Evolutionary conservation across 2,888 invertebrate genomes (phyloP).

Genomic region (Ctenicera cuprea): DNA sequence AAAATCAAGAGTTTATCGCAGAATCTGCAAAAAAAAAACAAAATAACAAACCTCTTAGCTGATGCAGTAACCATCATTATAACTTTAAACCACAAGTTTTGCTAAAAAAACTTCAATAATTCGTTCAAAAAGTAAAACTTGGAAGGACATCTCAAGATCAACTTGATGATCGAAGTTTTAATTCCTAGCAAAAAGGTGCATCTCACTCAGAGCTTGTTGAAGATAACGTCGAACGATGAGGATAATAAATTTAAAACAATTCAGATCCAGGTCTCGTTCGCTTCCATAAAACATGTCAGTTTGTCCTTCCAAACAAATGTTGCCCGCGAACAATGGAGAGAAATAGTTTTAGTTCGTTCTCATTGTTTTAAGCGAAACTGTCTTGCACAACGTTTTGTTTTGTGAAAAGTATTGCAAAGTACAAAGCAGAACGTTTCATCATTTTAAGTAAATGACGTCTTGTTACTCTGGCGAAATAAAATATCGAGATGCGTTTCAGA

Average conservation of each 20-base stretch:
- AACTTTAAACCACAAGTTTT: background rate
- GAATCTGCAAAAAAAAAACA: background rate
- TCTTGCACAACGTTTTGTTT: conserved; percentile 22
- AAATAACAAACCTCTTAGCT: conserved; percentile 2
- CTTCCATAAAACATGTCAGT: conserved; percentile 35
- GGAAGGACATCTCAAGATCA: conserved; percentile 28
- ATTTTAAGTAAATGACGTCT: conserved; percentile 3
- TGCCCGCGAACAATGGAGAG: conserved; percentile 28
- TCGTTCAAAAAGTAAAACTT: conserved; percentile 7
- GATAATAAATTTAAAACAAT: conserved; percentile 33
- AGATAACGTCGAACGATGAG: conserved; percentile 23
- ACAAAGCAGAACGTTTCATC: conserved; percentile 5
- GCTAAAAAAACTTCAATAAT: conserved; percentile 7
- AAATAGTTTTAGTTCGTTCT: conserved; percentile 36
- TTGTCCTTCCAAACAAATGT: conserved; percentile 34
- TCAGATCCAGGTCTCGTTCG: conserved; percentile 29
- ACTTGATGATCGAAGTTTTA: conserved; percentile 29
- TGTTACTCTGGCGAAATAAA: too few species aligned
- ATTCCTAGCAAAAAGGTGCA: conserved; percentile 23
- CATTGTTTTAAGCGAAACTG: conserved; percentile 26
- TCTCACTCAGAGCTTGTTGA: conserved; percentile 12
- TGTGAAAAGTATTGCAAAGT: conserved; percentile 17
- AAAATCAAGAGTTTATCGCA: conserved; percentile 23
- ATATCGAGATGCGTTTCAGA: too few species aligned
- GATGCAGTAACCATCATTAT: conserved; percentile 2